Evolutionary conservation across 2,113 vertebrate species (phyloP).

Genomic region (Dendropsophus ebraccatus): DNA sequence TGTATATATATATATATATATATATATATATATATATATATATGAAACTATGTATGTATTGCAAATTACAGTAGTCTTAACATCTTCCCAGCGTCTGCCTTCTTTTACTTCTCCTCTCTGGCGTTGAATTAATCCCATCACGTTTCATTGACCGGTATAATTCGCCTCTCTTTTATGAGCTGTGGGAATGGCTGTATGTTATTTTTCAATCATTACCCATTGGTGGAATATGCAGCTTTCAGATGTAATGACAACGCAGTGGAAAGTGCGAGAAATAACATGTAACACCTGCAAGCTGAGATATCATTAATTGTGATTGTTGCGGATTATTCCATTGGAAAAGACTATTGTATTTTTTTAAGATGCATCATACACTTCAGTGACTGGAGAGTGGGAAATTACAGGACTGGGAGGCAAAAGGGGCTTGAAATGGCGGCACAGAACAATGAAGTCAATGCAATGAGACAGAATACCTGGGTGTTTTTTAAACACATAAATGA

Average conservation of each 20-base stretch:
- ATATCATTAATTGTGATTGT: slow-evolving; percentile 35
- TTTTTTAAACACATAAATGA: slow-evolving; percentile 29
- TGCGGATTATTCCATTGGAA: background rate
- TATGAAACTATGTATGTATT: no score
- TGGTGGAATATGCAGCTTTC: slow-evolving; percentile 6
- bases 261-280: slow-evolving; percentile 15
- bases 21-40: no score
- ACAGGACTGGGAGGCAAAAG: background rate
- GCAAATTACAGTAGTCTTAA: background rate
- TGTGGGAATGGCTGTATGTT: background rate
- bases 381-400: slow-evolving; percentile 40
- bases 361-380: slow-evolving; percentile 38
- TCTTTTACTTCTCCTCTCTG: background rate
- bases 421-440: background rate
- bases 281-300: slow-evolving; percentile 33
- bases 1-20: no score
- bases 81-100: no score
- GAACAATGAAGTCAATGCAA: slow-evolving; percentile 34
- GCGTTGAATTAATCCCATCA: background rate
- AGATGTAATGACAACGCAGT: slow-evolving; percentile 18
- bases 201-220: slow-evolving; percentile 19
- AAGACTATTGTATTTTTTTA: slow-evolving; percentile 9
- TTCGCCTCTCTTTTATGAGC: background rate
- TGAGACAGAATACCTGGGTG: background rate
- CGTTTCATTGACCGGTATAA: background rate